Percentiles rank a stretch among this genome's conserved stretches.
Conservation (phyloP, 2,888 invertebrate genomes). For the Metellina segmentata region DNA sequence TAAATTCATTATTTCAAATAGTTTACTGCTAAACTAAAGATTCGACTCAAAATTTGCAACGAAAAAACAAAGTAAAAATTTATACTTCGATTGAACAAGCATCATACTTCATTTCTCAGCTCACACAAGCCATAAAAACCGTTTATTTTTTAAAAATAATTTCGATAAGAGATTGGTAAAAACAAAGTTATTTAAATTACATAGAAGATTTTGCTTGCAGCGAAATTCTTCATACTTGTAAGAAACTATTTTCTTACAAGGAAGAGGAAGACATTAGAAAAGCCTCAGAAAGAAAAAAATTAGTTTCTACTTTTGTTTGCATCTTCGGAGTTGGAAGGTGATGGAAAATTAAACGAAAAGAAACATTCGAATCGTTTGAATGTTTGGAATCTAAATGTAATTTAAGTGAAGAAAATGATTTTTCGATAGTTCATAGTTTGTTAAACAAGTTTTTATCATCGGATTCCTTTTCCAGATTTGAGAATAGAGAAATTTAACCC, state of each 20-base stretch:
- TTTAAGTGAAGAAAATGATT: conserved; percentile 40
- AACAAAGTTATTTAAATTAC: background rate
- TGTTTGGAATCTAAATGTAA: conserved; percentile 18
- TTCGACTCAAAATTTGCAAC: too few relatives aligned
- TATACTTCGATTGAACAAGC: too few relatives aligned
- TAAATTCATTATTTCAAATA: too few relatives aligned
- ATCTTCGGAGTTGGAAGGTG: background rate
- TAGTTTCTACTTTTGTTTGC: background rate
- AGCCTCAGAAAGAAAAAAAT: background rate
- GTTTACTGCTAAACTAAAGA: too few relatives aligned
- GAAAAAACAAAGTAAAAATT: too few relatives aligned
- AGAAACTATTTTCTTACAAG: conserved; percentile 12
- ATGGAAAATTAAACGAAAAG: conserved; percentile 45
- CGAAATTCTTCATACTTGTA: background rate
- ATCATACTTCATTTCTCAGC: too few relatives aligned
- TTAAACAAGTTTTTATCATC: background rate
- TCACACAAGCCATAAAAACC: too few relatives aligned
- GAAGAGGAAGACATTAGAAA: conserved; percentile 4
- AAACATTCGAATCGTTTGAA: conserved; percentile 31
- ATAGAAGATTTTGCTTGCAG: background rate
- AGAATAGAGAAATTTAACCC: too few relatives aligned
- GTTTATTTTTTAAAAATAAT: too few relatives aligned
- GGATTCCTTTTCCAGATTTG: background rate
- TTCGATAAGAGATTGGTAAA: background rate
- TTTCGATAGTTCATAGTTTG: conserved; percentile 37